These are phyloP conservation scores for Sisyra nigra DNA, from an alignment of 2,888 invertebrate species.

Conservation along the genomic window DNA sequence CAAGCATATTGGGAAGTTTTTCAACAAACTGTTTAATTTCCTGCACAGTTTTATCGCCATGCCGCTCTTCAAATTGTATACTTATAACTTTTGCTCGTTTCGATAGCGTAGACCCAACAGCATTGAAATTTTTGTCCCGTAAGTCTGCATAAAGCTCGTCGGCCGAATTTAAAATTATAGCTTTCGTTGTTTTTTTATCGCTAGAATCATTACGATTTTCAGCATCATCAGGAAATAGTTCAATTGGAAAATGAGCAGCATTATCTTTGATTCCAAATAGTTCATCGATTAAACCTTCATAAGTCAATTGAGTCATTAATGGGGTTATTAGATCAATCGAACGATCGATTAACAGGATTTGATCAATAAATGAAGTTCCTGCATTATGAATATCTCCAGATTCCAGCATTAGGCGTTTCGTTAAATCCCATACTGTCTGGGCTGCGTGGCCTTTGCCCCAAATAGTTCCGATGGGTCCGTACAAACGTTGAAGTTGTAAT, in stretches of 20 bases:
- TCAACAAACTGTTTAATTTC: slow-evolving; percentile 91
- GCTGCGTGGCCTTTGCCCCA: slow-evolving; percentile 82
- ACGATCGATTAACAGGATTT: slow-evolving; percentile 78
- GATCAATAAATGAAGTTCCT: slow-evolving; percentile 49
- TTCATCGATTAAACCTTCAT: slow-evolving; percentile 95
- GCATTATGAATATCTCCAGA: slow-evolving; percentile 32
- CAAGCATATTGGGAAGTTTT: slow-evolving; percentile 71
- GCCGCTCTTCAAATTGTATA: slow-evolving; percentile 68
- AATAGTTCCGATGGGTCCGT: slow-evolving; percentile 77
- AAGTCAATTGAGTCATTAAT: slow-evolving; percentile 87
- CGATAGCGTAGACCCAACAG: slow-evolving; percentile 70
- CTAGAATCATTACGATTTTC: slow-evolving; percentile 43
- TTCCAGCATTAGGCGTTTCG: slow-evolving; percentile 56
- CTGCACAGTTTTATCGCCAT: slow-evolving; percentile 77
- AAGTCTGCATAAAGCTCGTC: slow-evolving; percentile 82
- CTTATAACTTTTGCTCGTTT: slow-evolving; percentile 77
- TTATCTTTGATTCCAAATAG: slow-evolving; percentile 72
- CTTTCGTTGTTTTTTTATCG: slow-evolving; percentile 37
- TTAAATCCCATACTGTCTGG: slow-evolving; percentile 75
- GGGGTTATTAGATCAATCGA: slow-evolving; percentile 84
- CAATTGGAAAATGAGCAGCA: slow-evolving; percentile 69
- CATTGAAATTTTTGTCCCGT: slow-evolving; percentile 84
- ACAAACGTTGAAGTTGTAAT: slow-evolving; percentile 69
- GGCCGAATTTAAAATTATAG: slow-evolving; percentile 71
- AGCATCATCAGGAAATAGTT: slow-evolving; percentile 59